A percentile compares a stretch with the other conserved stretches of the same genome.
Conservation (phyloP, 2,888 invertebrate species). For the Eulithis testata region DNA sequence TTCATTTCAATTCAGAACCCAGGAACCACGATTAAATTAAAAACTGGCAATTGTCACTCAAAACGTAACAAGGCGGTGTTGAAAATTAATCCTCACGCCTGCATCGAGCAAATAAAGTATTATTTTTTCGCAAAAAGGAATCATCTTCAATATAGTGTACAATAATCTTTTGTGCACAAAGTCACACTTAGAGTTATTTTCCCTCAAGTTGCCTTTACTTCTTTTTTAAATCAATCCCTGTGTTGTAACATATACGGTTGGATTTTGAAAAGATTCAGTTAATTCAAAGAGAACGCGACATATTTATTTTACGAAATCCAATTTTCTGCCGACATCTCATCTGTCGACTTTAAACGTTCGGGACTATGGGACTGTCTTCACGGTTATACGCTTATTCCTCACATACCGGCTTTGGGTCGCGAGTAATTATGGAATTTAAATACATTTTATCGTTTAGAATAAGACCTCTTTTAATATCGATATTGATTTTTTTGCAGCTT, state of each 20-base stretch:
- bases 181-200: slow-evolving; percentile 79
- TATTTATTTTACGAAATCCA: slow-evolving; percentile 85
- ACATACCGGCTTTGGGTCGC: slow-evolving; percentile 60
- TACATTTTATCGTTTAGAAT: slow-evolving; percentile 38
- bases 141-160: slow-evolving; percentile 64
- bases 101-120: slow-evolving; percentile 59
- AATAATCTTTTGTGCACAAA: slow-evolving; percentile 76
- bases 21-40: slow-evolving; percentile 60
- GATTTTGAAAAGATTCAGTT: slow-evolving; percentile 46
- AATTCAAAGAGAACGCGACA: slow-evolving; percentile 77
- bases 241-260: slow-evolving; percentile 36
- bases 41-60: slow-evolving; percentile 71
- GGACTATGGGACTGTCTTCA: slow-evolving; percentile 75
- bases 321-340: slow-evolving; percentile 84
- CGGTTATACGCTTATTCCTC: slow-evolving; percentile 77
- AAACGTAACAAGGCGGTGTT: slow-evolving; percentile 69
- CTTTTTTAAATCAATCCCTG: slow-evolving; percentile 49
- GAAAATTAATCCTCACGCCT: slow-evolving; percentile 65
- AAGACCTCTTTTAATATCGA: slow-evolving; percentile 31
- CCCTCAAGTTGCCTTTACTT: slow-evolving; percentile 55
- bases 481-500: slow-evolving; percentile 17
- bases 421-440: slow-evolving; percentile 53
- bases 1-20: slow-evolving; percentile 59
- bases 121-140: slow-evolving; percentile 60
- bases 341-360: slow-evolving; percentile 82